phyloP scores from a whole-genome alignment of 1,140 invertebrate genomes.

The Periplaneta americana region DNA sequence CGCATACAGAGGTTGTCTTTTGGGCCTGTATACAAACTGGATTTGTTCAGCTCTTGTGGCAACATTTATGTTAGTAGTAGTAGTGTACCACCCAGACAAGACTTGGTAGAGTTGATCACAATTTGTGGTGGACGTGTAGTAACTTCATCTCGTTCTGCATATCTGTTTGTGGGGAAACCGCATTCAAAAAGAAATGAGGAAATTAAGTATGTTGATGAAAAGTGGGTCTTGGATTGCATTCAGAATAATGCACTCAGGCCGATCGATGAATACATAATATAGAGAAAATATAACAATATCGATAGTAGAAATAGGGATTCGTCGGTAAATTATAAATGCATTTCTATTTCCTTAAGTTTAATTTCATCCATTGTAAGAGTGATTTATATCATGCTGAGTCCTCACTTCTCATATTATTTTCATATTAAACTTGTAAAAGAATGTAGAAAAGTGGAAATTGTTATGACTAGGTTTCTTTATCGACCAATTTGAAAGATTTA shows the following conservation, averaged over 20 bases:
- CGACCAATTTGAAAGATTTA: no score
- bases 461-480: no score
- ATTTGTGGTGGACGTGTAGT: slow-evolving; percentile 40
- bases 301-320: no score
- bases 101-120: slow-evolving; percentile 41
- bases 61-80: slow-evolving; percentile 38
- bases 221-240: slow-evolving; percentile 45
- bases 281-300: no score
- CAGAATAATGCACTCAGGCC: slow-evolving; percentile 22
- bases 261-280: background rate
- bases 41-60: slow-evolving; percentile 41
- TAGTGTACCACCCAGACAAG: slow-evolving; percentile 33
- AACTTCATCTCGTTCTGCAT: slow-evolving; percentile 33
- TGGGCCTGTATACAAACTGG: slow-evolving; percentile 38
- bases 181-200: slow-evolving; percentile 29
- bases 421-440: no score
- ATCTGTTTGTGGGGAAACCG: slow-evolving; percentile 39
- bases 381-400: no score
- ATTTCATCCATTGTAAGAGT: no score
- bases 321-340: no score
- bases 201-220: slow-evolving; percentile 32
- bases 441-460: no score
- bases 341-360: no score
- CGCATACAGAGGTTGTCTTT: slow-evolving; percentile 44
- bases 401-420: no score